Evolutionary conservation across 2,888 invertebrate genomes (phyloP).

Genomic region (Rhorus exstirpatorius): DNA sequence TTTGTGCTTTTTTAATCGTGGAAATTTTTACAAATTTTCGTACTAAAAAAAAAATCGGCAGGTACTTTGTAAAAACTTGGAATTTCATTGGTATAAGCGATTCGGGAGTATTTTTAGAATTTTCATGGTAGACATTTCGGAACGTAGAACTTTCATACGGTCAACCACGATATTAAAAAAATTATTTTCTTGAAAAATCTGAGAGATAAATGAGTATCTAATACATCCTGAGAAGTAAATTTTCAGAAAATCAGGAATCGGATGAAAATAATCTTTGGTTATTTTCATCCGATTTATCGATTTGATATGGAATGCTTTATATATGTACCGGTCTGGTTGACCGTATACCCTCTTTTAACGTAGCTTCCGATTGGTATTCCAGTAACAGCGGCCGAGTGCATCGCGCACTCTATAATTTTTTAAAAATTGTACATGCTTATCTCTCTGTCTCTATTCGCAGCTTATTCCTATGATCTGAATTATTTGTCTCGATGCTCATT

Average conservation of each 20-base stretch:
- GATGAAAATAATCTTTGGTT: not conserved
- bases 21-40: too few relatives aligned
- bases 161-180: too few relatives aligned
- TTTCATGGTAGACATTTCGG: too few relatives aligned
- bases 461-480: slow-evolving; percentile 31
- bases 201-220: too few relatives aligned
- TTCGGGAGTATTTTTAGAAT: too few relatives aligned
- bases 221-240: too few relatives aligned
- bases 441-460: slow-evolving; percentile 11
- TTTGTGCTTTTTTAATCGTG: too few relatives aligned
- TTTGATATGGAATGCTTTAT: slow-evolving; percentile 1
- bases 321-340: slow-evolving; percentile 1
- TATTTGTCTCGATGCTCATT: slow-evolving; percentile 43
- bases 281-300: not conserved
- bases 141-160: too few relatives aligned
- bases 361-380: slow-evolving; percentile 34
- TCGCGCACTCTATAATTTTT: slow-evolving; percentile 6
- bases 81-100: too few relatives aligned
- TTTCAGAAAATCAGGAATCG: not conserved
- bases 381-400: slow-evolving; percentile 29
- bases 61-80: too few relatives aligned
- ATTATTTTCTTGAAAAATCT: too few relatives aligned
- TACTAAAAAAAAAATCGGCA: too few relatives aligned
- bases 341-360: slow-evolving; percentile 21
- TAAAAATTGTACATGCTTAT: slow-evolving; percentile 17